phyloP scores from a whole-genome alignment of 2,888 invertebrate species.

The Aelia acuminata region DNA sequence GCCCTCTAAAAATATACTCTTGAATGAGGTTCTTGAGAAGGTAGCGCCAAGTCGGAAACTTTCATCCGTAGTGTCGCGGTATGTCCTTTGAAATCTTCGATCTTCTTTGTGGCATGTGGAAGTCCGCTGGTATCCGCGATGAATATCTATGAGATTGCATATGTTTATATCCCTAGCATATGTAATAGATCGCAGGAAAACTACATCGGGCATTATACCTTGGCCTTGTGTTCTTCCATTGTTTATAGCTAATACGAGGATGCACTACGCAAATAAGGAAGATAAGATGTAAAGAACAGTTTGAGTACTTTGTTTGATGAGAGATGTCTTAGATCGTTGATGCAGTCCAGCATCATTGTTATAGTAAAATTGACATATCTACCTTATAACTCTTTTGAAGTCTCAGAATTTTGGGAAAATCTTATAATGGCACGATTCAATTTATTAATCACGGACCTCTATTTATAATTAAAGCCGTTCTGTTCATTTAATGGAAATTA shows the following conservation, averaged over 20 bases:
- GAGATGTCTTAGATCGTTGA: too few species aligned
- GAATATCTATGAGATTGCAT: constrained; percentile 29
- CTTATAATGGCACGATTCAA: too few species aligned
- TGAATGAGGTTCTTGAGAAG: background rate
- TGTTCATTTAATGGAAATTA: too few species aligned
- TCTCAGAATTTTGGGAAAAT: too few species aligned
- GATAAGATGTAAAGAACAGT: background rate
- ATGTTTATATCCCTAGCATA: constrained; percentile 45
- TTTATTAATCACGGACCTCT: too few species aligned
- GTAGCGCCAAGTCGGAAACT: background rate
- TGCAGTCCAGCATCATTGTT: too few species aligned
- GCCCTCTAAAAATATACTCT: background rate
- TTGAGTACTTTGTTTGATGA: background rate
- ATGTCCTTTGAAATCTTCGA: constrained; percentile 39
- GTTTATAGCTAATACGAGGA: background rate
- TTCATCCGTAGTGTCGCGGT: constrained; percentile 30
- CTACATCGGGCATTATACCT: constrained; percentile 29
- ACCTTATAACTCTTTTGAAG: too few species aligned
- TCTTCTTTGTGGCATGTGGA: constrained; percentile 44
- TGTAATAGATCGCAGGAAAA: constrained; percentile 50
- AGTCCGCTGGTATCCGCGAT: constrained; percentile 44
- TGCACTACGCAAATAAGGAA: background rate
- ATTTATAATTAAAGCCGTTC: too few species aligned
- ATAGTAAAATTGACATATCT: too few species aligned
- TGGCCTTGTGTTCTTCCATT: constrained; percentile 36